phyloP scores from a whole-genome alignment of 2,888 invertebrate species.

The Cylindroiulus punctatus region DNA sequence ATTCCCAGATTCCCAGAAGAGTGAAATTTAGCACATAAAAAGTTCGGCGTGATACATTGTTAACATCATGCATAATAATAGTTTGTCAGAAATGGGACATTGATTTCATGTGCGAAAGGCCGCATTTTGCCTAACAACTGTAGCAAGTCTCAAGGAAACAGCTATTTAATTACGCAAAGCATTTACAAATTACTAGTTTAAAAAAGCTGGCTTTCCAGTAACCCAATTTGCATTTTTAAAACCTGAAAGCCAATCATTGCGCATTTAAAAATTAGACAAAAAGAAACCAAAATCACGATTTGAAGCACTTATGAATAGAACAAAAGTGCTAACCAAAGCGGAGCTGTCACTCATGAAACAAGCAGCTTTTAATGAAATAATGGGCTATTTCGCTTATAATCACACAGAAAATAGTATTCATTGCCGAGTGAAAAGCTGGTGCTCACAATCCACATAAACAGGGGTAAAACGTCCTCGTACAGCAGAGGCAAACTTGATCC shows the following conservation, averaged over 20 bases:
- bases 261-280: background rate
- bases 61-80: background rate
- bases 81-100: background rate
- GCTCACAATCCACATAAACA: background rate
- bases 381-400: background rate
- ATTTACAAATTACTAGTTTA: background rate
- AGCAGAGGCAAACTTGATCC: background rate
- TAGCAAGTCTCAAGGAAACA: background rate
- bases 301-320: background rate
- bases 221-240: background rate
- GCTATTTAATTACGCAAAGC: background rate
- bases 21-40: background rate
- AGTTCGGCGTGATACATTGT: background rate
- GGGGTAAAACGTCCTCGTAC: background rate
- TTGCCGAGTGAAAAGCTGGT: conserved; percentile 19
- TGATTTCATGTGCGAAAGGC: background rate
- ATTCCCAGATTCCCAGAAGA: background rate
- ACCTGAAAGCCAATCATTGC: background rate
- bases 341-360: conserved; percentile 9
- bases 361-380: conserved; percentile 23
- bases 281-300: background rate
- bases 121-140: background rate
- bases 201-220: background rate
- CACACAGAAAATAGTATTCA: conserved; percentile 22
- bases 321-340: background rate